phyloP scores from a whole-genome alignment of 2,113 vertebrate species.

The Pachycephala philippinensis region DNA sequence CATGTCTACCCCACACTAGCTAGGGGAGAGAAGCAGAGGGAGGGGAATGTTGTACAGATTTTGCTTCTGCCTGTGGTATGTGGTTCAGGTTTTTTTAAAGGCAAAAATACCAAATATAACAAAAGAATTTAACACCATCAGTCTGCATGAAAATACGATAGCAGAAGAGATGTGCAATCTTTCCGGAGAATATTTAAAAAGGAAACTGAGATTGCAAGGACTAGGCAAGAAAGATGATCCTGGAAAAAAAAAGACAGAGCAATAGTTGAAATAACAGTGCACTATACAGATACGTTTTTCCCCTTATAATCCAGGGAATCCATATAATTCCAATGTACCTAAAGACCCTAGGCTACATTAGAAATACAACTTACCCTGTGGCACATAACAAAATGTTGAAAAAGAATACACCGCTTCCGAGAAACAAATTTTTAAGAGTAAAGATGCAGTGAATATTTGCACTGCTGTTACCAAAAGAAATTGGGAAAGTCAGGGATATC shows the following conservation, averaged over 20 bases:
- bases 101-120: background rate
- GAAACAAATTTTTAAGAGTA: background rate
- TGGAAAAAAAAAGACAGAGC: background rate
- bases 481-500: background rate
- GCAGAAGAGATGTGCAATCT: background rate
- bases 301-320: background rate
- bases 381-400: background rate
- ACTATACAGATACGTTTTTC: background rate
- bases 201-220: background rate
- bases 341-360: background rate
- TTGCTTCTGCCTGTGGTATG: background rate
- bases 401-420: background rate
- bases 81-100: background rate
- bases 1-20: background rate
- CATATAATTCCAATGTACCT: background rate
- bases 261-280: background rate
- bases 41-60: background rate
- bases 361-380: conserved; percentile 1
- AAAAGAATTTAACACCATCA: background rate
- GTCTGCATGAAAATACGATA: background rate
- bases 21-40: background rate
- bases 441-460: background rate
- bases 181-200: background rate
- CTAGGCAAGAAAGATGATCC: background rate
- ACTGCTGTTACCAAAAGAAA: background rate